Conservation (phyloP, 2,113 vertebrate species). For the Petromus typicus region DNA sequence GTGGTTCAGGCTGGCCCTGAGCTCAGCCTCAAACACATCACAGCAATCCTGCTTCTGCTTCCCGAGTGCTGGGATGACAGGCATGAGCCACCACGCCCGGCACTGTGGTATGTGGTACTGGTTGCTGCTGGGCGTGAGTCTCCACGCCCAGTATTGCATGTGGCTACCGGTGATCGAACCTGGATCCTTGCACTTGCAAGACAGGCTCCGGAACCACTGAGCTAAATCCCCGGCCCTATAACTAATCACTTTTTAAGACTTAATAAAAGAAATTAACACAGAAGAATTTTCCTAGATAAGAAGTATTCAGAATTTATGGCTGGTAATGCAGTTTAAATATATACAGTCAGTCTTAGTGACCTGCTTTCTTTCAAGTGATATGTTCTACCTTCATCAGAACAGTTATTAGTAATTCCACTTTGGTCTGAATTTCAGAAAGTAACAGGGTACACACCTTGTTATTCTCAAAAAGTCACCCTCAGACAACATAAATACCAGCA, state of each 20-base stretch:
- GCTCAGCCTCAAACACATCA: too few relatives aligned
- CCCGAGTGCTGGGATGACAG: too few relatives aligned
- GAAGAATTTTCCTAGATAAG: neutral
- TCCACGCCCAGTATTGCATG: too few relatives aligned
- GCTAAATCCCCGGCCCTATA: too few relatives aligned
- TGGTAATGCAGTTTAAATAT: neutral
- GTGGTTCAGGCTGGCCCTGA: too few relatives aligned
- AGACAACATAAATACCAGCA: neutral
- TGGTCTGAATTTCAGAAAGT: constrained; percentile 25
- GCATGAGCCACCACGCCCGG: too few relatives aligned
- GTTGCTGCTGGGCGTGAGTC: too few relatives aligned
- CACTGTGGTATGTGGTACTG: too few relatives aligned
- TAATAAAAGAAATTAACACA: neutral
- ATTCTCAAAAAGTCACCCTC: neutral
- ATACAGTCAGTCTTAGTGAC: neutral
- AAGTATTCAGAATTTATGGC: neutral
- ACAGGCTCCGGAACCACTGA: too few relatives aligned
- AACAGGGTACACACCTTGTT: neutral
- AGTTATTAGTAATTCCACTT: neutral
- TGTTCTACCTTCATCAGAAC: constrained; percentile 7
- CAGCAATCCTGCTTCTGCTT: too few relatives aligned
- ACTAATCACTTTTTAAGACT: neutral
- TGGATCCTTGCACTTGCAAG: too few relatives aligned
- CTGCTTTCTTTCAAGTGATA: neutral
- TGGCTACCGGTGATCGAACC: too few relatives aligned